Evolutionary conservation across 2,113 vertebrate species (phyloP).

Genomic region (Cynocephalus volans): DNA sequence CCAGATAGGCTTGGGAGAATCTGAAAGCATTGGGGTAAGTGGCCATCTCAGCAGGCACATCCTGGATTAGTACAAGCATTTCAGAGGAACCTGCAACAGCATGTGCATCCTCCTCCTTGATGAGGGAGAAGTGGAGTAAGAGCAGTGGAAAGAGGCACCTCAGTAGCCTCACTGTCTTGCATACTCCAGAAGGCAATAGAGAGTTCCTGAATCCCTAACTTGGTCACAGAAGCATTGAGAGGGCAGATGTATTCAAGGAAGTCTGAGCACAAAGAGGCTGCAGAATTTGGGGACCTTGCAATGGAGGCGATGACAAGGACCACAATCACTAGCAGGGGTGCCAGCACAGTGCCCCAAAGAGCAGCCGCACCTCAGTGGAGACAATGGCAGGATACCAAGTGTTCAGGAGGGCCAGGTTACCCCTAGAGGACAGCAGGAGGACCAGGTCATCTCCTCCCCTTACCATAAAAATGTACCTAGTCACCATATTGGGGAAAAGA

Average conservation of each 20-base stretch:
- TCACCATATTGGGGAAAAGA: not conserved
- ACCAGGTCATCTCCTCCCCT: not conserved
- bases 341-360: not conserved
- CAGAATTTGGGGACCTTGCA: constrained; percentile 11
- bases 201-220: not conserved
- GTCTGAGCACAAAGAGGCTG: not conserved
- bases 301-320: not conserved
- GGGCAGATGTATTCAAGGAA: not conserved
- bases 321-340: not conserved
- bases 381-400: not conserved
- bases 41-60: not conserved
- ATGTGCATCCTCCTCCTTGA: not conserved
- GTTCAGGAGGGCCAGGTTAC: not conserved
- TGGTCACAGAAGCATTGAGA: not conserved
- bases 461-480: not conserved
- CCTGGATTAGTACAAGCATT: not conserved
- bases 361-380: not conserved
- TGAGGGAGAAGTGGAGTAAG: not conserved
- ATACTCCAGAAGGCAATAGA: not conserved
- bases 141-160: not conserved
- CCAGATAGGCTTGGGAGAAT: not conserved
- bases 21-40: not conserved
- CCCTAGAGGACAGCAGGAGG: not conserved
- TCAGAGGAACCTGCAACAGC: not conserved
- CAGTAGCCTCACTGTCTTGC: not conserved